phyloP scores from a whole-genome alignment of 2,888 invertebrate genomes.

The Blastobasis lacticolella region DNA sequence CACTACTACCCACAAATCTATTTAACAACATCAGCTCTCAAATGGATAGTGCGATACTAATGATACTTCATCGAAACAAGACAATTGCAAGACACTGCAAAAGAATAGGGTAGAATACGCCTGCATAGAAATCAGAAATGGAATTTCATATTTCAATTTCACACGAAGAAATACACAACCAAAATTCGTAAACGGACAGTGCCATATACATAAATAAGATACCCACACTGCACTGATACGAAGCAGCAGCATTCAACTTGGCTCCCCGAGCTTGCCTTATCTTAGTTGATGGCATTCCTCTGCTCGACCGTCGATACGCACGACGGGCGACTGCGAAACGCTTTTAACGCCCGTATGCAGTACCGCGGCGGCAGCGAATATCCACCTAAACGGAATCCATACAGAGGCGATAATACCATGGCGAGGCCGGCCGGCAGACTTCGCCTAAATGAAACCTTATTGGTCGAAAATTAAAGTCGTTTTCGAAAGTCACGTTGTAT shows the following conservation, averaged over 20 bases:
- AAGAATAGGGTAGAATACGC: no score
- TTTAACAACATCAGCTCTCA: no score
- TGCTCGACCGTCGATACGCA: slow-evolving; percentile 66
- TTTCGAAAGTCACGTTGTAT: slow-evolving; percentile 63
- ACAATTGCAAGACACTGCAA: no score
- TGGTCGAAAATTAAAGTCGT: slow-evolving; percentile 57
- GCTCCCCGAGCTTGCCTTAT: slow-evolving; percentile 57
- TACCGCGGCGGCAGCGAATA: slow-evolving; percentile 23
- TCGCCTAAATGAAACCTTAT: slow-evolving; percentile 64
- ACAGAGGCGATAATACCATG: slow-evolving; percentile 24
- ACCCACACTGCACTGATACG: no score
- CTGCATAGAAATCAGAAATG: no score
- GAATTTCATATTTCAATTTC: no score
- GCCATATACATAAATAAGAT: no score
- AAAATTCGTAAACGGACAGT: no score
- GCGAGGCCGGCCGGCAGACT: slow-evolving; percentile 19
- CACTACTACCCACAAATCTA: no score
- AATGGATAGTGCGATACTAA: no score
- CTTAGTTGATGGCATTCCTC: slow-evolving; percentile 70
- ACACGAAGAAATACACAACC: no score
- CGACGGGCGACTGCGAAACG: slow-evolving; percentile 71
- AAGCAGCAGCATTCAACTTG: slow-evolving; percentile 27
- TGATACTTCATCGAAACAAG: no score
- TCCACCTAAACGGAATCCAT: slow-evolving; percentile 19
- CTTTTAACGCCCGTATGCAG: slow-evolving; percentile 66